phyloP scores from a whole-genome alignment of 2,888 invertebrate genomes.

The Monochamus alternatus region DNA sequence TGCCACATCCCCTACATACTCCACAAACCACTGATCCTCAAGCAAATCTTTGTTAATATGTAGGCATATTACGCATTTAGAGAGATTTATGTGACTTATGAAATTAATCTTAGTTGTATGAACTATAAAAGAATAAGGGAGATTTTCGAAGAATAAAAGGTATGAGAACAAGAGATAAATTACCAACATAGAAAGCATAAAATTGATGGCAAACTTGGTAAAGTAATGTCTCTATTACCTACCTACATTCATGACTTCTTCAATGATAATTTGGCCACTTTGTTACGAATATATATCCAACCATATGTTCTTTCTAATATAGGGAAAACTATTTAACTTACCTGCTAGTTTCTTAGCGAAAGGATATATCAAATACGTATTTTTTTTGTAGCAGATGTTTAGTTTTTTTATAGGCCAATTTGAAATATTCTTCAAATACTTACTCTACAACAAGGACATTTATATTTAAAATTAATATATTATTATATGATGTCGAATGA shows the following conservation, averaged over 20 bases:
- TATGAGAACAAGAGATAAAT: conserved; percentile 46
- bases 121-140: conserved; percentile 39
- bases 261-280: neutral
- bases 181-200: conserved; percentile 39
- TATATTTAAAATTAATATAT: too few relatives aligned
- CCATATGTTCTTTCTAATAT: too few relatives aligned
- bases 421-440: too few relatives aligned
- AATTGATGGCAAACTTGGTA: conserved; percentile 49
- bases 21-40: conserved; percentile 65
- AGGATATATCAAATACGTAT: too few relatives aligned
- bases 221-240: conserved; percentile 54
- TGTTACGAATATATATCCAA: too few relatives aligned
- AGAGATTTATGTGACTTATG: conserved; percentile 64
- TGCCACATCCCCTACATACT: conserved; percentile 60
- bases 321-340: too few relatives aligned
- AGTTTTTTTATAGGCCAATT: too few relatives aligned
- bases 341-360: too few relatives aligned
- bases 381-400: too few relatives aligned
- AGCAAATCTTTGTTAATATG: conserved; percentile 67
- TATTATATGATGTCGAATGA: too few relatives aligned
- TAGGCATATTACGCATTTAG: conserved; percentile 60
- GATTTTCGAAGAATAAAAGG: conserved; percentile 24
- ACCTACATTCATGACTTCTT: conserved; percentile 46
- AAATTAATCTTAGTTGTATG: conserved; percentile 58
- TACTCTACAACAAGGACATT: too few relatives aligned